Evolutionary conservation across 2,888 invertebrate species (phyloP).

Genomic region (Caradrina clavipalpis): DNA sequence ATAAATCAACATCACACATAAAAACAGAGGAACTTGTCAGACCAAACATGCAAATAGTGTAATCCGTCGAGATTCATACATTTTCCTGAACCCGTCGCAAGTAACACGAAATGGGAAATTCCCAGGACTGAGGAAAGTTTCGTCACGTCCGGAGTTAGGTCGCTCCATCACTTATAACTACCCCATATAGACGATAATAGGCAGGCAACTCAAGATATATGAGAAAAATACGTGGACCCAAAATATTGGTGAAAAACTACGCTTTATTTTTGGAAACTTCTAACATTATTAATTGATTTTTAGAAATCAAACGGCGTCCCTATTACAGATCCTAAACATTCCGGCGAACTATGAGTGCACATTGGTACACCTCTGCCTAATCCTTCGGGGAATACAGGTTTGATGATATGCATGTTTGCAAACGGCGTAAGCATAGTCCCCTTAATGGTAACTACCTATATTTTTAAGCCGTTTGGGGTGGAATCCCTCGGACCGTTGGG

Average conservation of each 20-base stretch:
- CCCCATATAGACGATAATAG: conserved; percentile 57
- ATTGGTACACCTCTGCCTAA: too few relatives aligned
- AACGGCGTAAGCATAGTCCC: too few relatives aligned
- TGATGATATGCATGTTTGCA: too few relatives aligned
- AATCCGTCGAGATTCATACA: conserved; percentile 41
- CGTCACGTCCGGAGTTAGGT: conserved; percentile 58
- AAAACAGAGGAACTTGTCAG: conserved; percentile 19
- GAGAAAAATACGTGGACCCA: conserved; percentile 55
- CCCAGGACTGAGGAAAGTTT: conserved; percentile 49
- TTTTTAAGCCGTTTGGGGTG: too few relatives aligned
- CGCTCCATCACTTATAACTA: conserved; percentile 62
- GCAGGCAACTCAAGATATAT: conserved; percentile 44
- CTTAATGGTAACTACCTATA: too few relatives aligned
- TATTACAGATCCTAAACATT: too few relatives aligned
- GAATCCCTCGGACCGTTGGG: too few relatives aligned
- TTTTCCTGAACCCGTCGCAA: conserved; percentile 39
- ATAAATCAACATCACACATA: conserved; percentile 12
- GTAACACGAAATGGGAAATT: conserved; percentile 52
- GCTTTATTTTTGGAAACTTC: conserved; percentile 11
- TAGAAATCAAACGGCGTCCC: too few relatives aligned
- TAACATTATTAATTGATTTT: neutral
- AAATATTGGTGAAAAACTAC: neutral
- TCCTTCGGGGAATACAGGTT: too few relatives aligned
- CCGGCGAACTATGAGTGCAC: too few relatives aligned
- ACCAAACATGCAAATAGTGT: conserved; percentile 49